Percentiles rank a stretch among this genome's conserved stretches.
Conservation (phyloP, 2,888 invertebrate genomes). For the Oligia strigilis region DNA sequence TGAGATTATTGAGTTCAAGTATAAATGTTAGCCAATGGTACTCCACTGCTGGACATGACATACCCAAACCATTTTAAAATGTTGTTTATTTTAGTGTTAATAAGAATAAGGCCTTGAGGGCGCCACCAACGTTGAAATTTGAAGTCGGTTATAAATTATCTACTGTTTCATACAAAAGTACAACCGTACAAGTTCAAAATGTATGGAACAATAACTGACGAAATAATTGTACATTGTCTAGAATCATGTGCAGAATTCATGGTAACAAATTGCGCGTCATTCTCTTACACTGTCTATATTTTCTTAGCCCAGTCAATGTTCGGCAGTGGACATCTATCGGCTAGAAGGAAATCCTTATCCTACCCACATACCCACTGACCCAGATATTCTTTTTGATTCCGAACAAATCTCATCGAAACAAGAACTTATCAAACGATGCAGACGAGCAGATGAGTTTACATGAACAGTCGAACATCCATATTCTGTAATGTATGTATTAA, state of each 20-base stretch:
- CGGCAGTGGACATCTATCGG: slow-evolving; percentile 21
- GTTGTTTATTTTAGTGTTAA: neutral
- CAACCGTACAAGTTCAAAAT: neutral
- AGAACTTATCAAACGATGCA: slow-evolving; percentile 56
- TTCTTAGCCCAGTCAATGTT: neutral
- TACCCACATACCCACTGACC: slow-evolving; percentile 35
- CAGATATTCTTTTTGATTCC: slow-evolving; percentile 53
- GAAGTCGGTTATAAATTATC: neutral
- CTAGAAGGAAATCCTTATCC: slow-evolving; percentile 1
- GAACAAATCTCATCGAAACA: slow-evolving; percentile 62
- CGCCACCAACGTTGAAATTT: no score
- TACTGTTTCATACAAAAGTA: neutral
- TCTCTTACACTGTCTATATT: neutral
- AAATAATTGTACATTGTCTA: neutral
- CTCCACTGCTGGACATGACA: slow-evolving; percentile 20
- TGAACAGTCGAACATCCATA: slow-evolving; percentile 44
- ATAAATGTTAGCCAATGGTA: slow-evolving; percentile 20
- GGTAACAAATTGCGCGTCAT: neutral
- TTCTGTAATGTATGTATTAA: slow-evolving; percentile 44
- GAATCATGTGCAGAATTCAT: neutral
- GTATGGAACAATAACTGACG: neutral
- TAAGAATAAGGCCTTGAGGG: no score
- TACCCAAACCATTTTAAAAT: neutral
- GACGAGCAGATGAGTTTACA: slow-evolving; percentile 48
- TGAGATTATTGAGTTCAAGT: slow-evolving; percentile 29